Percentiles rank a stretch among this genome's conserved stretches.
Conservation (phyloP, 2,113 vertebrate species). For the Carlito syrichta region DNA sequence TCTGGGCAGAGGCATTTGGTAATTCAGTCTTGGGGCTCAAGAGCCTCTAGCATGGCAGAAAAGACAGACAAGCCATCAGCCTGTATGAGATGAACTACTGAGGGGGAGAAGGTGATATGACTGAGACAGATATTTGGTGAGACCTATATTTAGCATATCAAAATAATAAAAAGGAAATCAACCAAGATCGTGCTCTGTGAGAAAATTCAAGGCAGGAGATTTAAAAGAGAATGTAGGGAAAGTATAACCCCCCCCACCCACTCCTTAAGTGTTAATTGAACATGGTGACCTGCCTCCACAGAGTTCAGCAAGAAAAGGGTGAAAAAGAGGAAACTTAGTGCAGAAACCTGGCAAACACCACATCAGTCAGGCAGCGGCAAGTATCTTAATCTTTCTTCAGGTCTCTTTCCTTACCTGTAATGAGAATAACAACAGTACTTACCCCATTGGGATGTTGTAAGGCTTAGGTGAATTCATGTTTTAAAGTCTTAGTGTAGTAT, state of each 20-base stretch:
- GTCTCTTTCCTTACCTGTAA: not conserved
- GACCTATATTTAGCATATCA: not conserved
- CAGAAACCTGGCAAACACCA: not conserved
- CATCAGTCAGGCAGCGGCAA: not conserved
- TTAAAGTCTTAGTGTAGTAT: not conserved
- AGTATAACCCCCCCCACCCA: not conserved
- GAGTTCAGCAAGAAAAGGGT: not conserved
- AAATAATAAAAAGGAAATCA: not conserved
- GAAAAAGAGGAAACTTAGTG: accelerated
- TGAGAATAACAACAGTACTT: not conserved
- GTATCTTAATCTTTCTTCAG: not conserved
- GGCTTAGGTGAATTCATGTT: not conserved
- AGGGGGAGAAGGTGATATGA: not conserved
- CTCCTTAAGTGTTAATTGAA: not conserved
- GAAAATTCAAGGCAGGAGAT: not conserved
- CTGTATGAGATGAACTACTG: not conserved
- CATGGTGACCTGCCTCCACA: not conserved
- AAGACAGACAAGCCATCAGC: not conserved
- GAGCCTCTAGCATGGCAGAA: not conserved
- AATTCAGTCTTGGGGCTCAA: not conserved
- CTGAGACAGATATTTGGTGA: not conserved
- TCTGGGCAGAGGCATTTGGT: not conserved
- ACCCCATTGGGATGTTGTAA: not conserved
- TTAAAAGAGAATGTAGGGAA: not conserved
- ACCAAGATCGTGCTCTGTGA: not conserved